Conservation (phyloP, 2,888 invertebrate species). For the Agrochola circellaris region DNA sequence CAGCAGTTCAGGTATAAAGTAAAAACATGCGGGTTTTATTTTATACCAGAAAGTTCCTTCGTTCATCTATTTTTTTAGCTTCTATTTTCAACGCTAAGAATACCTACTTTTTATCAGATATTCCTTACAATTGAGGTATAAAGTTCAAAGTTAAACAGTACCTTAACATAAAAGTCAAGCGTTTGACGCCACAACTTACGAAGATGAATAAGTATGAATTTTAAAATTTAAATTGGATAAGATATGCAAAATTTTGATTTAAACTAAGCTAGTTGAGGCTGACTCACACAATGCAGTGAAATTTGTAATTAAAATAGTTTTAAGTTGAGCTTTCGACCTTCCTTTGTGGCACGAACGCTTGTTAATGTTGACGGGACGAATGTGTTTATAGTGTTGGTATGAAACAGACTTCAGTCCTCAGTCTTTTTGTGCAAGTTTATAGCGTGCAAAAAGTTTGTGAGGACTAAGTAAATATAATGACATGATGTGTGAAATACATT, state of each 20-base stretch:
- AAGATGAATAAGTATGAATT: slow-evolving; percentile 80
- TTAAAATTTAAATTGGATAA: slow-evolving; percentile 81
- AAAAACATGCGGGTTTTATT: background rate
- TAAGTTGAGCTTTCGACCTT: background rate
- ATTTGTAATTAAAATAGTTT: slow-evolving; percentile 34
- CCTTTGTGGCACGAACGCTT: background rate
- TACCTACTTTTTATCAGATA: slow-evolving; percentile 3
- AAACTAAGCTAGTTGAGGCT: slow-evolving; percentile 48
- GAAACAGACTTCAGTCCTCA: background rate
- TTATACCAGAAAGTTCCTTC: background rate
- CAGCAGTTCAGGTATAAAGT: background rate
- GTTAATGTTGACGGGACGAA: background rate
- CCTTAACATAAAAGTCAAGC: slow-evolving; percentile 65
- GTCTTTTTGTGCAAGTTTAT: background rate
- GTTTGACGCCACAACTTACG: slow-evolving; percentile 55
- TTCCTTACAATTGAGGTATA: slow-evolving; percentile 34
- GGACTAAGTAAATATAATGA: background rate
- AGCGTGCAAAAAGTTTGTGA: background rate
- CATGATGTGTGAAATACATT: background rate
- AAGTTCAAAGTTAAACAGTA: slow-evolving; percentile 48
- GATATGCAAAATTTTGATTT: slow-evolving; percentile 78
- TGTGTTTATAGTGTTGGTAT: background rate
- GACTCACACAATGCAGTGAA: slow-evolving; percentile 52
- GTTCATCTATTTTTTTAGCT: background rate
- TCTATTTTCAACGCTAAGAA: background rate